Evolutionary conservation across 1,140 invertebrate species (phyloP), one percentile per base, ranked within the genome.

Genomic region (Drosophila pallidifrons): DNA sequence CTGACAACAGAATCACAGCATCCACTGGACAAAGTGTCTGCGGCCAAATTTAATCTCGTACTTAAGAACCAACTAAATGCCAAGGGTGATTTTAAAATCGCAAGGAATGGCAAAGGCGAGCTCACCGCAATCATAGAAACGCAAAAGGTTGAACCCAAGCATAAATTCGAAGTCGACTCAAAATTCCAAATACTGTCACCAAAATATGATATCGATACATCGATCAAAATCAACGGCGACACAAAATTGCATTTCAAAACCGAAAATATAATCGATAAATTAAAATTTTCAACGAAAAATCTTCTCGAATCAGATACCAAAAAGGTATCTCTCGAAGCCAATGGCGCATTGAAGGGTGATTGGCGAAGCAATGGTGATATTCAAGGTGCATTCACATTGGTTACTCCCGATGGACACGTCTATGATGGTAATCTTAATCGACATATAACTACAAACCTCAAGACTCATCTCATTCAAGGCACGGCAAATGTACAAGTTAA

Each of bases 181-280:
- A 94, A 93, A 3, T 94, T 96, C 63, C 92, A 93, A 0, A 93
- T 94, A 0, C 92, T 93, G 25, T 92, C 94, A 1, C 94, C 94
- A 0, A 93, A 92, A 7, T 95, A 94, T 75, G 94, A 94, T 41
- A 93, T 94, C 0, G 94, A 94, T 20, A 66, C 95, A 0, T 95
- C 94, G 32, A 15, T 97, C 1, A 94, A 94, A 54, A 94, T 95
- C 6, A 94, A 96, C 83, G 95, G 94, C n/a, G 94, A 95, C 10
- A 96, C 96, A 52, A 95, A 95, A 74, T 72, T 97, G 1, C 68
- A 80, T 20, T 11, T 92, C 0, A 93, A 93, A n/a, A 96, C 96
- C 0, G 93, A 94, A 30, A 95, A 94, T 41, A 94, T 94, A 51
- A 65, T 94, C 0, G 94, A 94, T 0, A 93, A 94, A 5, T 93